These are phyloP conservation scores for Proterorhinus semilunaris DNA, from an alignment of 2,113 vertebrate genomes.

Conservation along the genomic window DNA sequence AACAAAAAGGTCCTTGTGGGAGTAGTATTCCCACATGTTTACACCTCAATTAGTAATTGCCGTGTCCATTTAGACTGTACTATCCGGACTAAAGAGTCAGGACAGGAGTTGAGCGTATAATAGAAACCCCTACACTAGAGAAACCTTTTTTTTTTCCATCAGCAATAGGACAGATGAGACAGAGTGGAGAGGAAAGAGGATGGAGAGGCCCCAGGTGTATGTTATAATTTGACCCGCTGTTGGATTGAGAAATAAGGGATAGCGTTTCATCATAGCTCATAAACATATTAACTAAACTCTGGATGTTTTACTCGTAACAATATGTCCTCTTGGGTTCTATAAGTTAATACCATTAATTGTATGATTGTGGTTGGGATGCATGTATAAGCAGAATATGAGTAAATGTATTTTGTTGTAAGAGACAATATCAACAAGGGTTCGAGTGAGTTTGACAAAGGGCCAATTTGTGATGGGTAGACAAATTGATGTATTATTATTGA, in stretches of 20 bases:
- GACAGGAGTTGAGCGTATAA: constrained; percentile 60
- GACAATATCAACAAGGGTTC: background rate
- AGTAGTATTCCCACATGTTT: constrained; percentile 21
- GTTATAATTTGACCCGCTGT: constrained; percentile 49
- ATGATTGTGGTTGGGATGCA: background rate
- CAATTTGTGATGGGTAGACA: background rate
- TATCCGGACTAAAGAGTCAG: constrained; percentile 30
- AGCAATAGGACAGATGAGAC: constrained; percentile 37
- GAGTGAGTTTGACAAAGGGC: constrained; percentile 14
- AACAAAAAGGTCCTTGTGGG: constrained; percentile 47
- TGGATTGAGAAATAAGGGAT: constrained; percentile 28
- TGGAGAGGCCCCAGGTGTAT: constrained; percentile 34
- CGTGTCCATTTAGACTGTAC: constrained; percentile 56
- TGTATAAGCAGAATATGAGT: background rate
- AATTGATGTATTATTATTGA: too few relatives aligned
- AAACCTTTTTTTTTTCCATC: constrained; percentile 50
- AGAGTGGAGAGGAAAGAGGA: constrained; percentile 25
- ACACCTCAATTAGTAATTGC: constrained; percentile 48
- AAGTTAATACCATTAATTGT: background rate
- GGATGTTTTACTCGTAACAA: background rate
- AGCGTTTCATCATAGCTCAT: too few relatives aligned
- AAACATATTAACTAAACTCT: constrained; percentile 13
- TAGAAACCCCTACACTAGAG: constrained; percentile 55
- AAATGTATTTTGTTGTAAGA: background rate
- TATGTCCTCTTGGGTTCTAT: background rate